Evolutionary conservation across 2,888 invertebrate species (phyloP).

Genomic region (Calliphora vomitoria): DNA sequence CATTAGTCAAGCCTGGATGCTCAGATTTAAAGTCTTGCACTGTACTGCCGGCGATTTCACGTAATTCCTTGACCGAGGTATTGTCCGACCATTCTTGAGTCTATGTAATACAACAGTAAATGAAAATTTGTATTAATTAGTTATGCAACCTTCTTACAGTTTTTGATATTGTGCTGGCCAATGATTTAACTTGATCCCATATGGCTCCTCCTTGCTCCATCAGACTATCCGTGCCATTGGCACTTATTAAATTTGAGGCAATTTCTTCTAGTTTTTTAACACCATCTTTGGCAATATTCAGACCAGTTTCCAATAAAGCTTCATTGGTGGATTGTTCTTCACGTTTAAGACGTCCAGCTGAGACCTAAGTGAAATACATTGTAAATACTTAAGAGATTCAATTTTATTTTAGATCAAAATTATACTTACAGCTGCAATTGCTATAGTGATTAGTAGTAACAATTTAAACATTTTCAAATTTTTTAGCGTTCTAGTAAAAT

Average conservation of each 20-base stretch:
- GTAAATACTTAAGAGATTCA: neutral
- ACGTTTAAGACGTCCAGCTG: conserved; percentile 1
- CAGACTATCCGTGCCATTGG: neutral
- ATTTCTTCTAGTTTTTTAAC: conserved; percentile 32
- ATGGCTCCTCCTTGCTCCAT: neutral
- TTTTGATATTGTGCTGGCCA: neutral
- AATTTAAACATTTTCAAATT: conserved; percentile 11
- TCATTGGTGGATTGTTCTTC: neutral
- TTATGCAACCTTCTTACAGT: neutral
- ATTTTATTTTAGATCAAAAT: neutral
- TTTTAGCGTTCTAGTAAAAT: neutral
- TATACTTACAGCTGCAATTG: conserved; percentile 13
- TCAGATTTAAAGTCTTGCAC: neutral
- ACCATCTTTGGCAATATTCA: conserved; percentile 20
- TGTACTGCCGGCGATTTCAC: conserved; percentile 13
- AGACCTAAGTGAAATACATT: neutral
- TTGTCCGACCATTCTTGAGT: conserved; percentile 39
- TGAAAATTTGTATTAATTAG: no score
- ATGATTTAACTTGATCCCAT: neutral
- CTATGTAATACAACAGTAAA: neutral
- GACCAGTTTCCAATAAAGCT: conserved; percentile 8
- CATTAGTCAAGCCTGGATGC: neutral
- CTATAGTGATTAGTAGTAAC: neutral
- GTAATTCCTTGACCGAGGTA: conserved; percentile 19
- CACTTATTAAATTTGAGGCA: conserved; percentile 9